Evolutionary conservation across 2,113 vertebrate species (phyloP), one percentile per base, ranked within the genome.

Genomic region (rat (Rattus norvegicus)): DNA sequence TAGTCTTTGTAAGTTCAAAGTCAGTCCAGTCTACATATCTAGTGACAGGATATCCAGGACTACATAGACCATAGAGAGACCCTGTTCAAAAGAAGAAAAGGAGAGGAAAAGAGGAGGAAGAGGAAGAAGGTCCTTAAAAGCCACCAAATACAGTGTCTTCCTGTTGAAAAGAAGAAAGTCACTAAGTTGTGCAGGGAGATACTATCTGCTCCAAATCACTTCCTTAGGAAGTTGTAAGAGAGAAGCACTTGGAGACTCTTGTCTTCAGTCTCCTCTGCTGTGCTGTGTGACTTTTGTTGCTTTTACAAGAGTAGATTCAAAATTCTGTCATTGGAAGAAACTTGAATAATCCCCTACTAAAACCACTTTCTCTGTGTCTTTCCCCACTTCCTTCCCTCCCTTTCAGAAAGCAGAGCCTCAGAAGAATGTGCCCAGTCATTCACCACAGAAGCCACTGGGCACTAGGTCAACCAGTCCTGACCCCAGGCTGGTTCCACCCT

Each of bases 231-330:
- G 0, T 43, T 88, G 4, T 5, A 47, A 36, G 17, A 43, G 9
- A 59, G 0, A 43, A 43, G 2, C 43, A 43, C 43, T 43, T 80
- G 59, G 79, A 10, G 2, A 47, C 65, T 73, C 8, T 8, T 33
- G 43, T 4, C 9, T 63, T 63, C 67, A 33, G 8, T 88, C 22
- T 75, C 26, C 28, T 89, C 65, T 84, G 17, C 10, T 10, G 9
- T 6, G 30, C 47, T 43, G 11, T 76, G 36, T 69, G 26, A 28
- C 10, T 86, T 93, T 88, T 65, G 33, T 76, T 49, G 91, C 7
- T 2, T 56, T 93, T 8, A 79, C 26, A 84, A n/a, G 10, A 91
- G 92, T 81, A 87, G 79, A 96, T 87, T 59, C 36, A 77, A 91
- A 95, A 73, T 22, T 56, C 49, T 52, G 24, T 20, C 77, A 24